Evolutionary conservation across 2,113 vertebrate species (phyloP).

Genomic region (Seriola dumerili): DNA sequence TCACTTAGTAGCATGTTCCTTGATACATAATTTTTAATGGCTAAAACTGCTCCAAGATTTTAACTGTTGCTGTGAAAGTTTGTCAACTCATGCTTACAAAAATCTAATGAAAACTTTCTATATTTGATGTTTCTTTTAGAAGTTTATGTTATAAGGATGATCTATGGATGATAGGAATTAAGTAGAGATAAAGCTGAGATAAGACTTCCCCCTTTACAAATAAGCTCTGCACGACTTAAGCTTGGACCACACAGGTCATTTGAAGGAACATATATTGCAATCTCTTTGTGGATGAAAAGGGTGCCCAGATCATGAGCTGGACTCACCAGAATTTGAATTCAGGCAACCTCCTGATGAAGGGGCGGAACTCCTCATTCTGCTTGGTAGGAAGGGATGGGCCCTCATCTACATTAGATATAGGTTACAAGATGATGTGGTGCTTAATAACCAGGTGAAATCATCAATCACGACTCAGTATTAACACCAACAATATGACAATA

Average conservation of each 20-base stretch:
- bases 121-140: not conserved
- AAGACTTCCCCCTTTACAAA: constrained; percentile 3
- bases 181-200: not conserved
- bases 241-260: constrained; percentile 13
- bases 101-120: no score
- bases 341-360: constrained; percentile 97
- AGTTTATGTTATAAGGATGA: not conserved
- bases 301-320: not conserved
- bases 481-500: not conserved
- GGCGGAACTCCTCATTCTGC: constrained; percentile 99
- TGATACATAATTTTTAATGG: not conserved
- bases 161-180: not conserved
- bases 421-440: constrained; percentile 1
- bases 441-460: not conserved
- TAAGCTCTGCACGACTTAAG: not conserved
- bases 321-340: constrained; percentile 99
- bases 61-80: not conserved
- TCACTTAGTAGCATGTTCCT: not conserved
- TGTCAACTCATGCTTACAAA: not conserved
- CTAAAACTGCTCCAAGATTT: not conserved
- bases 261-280: constrained; percentile 26
- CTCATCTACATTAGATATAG: constrained; percentile 86
- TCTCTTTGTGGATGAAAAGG: not conserved
- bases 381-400: constrained; percentile 96
- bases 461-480: not conserved